Conservation (phyloP, 1,140 invertebrate genomes). For the Reticulitermes speratus region DNA sequence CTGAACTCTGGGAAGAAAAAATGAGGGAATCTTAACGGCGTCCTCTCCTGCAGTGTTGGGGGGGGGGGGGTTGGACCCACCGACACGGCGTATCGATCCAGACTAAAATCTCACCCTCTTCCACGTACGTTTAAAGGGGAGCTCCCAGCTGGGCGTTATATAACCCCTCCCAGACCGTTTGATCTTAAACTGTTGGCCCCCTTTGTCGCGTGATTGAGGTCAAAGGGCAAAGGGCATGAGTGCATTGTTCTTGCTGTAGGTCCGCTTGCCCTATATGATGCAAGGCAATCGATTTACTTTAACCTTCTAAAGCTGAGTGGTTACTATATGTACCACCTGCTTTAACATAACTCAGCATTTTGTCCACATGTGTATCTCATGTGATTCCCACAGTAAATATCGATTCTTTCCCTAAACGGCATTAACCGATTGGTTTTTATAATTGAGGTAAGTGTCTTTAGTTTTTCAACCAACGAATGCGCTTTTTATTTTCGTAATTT, state of each 20-base stretch:
- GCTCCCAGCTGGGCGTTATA: not conserved
- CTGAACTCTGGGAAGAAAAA: not conserved
- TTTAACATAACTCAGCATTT: too few species aligned
- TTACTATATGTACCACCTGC: too few species aligned
- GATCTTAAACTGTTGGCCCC: not conserved
- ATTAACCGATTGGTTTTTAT: too few species aligned
- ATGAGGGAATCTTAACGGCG: not conserved
- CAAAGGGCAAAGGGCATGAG: not conserved
- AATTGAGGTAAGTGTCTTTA: too few species aligned
- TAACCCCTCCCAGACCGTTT: not conserved
- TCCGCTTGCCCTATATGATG: not conserved
- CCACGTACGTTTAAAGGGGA: not conserved
- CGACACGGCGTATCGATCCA: constrained; percentile 7
- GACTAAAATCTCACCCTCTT: constrained; percentile 1
- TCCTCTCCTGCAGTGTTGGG: not conserved
- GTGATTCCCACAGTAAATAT: too few species aligned
- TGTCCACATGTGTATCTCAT: too few species aligned
- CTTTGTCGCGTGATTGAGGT: constrained; percentile 10
- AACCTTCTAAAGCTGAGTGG: not conserved
- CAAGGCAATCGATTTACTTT: not conserved
- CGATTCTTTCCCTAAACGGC: too few species aligned
- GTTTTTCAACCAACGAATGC: too few species aligned
- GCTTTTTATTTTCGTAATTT: too few species aligned
- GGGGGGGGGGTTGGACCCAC: not conserved
- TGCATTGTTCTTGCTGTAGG: not conserved